phyloP scores from a whole-genome alignment of 2,113 vertebrate species.

The Ameiurus melas region DNA sequence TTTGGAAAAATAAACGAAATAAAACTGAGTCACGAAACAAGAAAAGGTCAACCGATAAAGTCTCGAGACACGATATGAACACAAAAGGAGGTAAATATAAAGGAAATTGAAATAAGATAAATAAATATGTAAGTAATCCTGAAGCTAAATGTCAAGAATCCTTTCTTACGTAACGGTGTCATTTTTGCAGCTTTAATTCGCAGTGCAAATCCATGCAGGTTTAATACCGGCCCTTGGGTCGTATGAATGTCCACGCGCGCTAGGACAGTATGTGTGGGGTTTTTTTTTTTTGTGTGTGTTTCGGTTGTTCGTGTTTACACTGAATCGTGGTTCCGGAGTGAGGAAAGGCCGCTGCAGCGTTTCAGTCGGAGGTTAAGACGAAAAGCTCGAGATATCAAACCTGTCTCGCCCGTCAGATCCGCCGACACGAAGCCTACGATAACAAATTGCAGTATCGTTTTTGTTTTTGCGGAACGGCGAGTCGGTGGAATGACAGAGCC shows the following conservation, averaged over 20 bases:
- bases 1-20: too few relatives aligned
- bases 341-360: background rate
- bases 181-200: background rate
- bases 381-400: background rate
- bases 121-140: background rate
- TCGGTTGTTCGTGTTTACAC: background rate
- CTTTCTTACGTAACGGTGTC: background rate
- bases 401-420: slow-evolving; percentile 1
- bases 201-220: background rate
- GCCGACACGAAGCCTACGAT: background rate
- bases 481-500: slow-evolving; percentile 2
- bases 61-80: background rate
- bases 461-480: background rate
- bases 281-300: background rate
- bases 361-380: background rate
- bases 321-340: background rate
- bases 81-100: background rate
- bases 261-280: background rate
- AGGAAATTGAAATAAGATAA: background rate
- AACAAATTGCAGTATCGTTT: slow-evolving; percentile 27
- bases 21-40: background rate
- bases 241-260: background rate
- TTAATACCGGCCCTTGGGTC: background rate
- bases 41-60: background rate
- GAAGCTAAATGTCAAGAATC: background rate